Evolutionary conservation across 2,888 invertebrate species (phyloP).

Genomic region (Nysson spinosus): DNA sequence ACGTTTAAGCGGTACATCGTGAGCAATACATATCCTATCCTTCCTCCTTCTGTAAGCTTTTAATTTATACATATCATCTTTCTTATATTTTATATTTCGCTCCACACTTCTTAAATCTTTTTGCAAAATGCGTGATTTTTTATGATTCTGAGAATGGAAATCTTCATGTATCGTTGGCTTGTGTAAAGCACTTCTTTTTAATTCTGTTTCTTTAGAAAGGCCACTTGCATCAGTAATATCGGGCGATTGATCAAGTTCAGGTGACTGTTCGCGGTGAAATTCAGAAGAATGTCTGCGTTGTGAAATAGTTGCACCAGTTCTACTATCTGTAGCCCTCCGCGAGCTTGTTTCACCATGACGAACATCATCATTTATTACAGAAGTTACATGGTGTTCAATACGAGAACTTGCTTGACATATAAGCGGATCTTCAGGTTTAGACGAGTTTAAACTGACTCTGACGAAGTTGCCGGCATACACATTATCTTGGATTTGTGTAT

Average conservation of each 20-base stretch:
- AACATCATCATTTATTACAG: constrained; percentile 42
- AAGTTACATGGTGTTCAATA: constrained; percentile 25
- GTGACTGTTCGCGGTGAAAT: neutral
- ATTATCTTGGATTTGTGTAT: constrained; percentile 7
- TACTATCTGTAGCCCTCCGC: constrained; percentile 11
- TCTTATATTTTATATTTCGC: constrained; percentile 17
- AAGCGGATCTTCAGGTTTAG: constrained; percentile 14
- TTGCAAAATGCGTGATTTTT: constrained; percentile 9
- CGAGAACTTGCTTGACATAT: constrained; percentile 36
- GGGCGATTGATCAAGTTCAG: constrained; percentile 1
- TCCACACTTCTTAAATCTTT: constrained; percentile 37
- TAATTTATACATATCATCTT: constrained; percentile 52
- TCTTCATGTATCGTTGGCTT: neutral
- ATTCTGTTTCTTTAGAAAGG: constrained; percentile 2
- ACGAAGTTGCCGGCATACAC: constrained; percentile 2
- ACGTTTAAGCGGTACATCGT: neutral
- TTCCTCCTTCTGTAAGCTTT: constrained; percentile 60
- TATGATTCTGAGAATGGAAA: constrained; percentile 15
- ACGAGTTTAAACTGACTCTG: neutral
- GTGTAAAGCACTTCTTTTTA: neutral
- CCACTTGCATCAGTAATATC: constrained; percentile 9
- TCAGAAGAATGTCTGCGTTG: constrained; percentile 15
- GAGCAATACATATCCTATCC: constrained; percentile 17
- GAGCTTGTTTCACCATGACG: constrained; percentile 17
- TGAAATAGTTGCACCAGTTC: constrained; percentile 4